phyloP scores from a whole-genome alignment of 2,113 vertebrate species.

The Mastomys natalensis region DNA sequence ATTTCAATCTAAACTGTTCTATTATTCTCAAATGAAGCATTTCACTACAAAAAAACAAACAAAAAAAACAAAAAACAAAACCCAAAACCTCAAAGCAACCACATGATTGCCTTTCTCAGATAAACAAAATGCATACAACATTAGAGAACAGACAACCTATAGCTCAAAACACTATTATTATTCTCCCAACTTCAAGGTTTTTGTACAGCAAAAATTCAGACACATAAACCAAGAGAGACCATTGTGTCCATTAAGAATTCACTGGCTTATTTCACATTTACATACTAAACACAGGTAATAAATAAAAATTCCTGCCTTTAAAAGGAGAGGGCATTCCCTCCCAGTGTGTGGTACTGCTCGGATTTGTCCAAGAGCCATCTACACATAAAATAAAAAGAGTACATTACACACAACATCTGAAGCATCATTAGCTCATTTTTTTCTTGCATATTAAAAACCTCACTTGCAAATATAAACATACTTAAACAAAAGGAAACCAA shows the following conservation, averaged over 20 bases:
- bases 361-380: constrained; percentile 94
- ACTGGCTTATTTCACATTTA: constrained; percentile 91
- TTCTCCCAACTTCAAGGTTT: constrained; percentile 86
- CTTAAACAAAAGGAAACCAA: constrained; percentile 82
- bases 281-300: constrained; percentile 93
- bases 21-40: constrained; percentile 80
- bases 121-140: constrained; percentile 80
- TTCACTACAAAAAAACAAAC: constrained; percentile 77
- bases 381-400: constrained; percentile 94
- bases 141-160: constrained; percentile 70
- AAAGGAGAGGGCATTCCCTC: constrained; percentile 93
- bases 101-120: constrained; percentile 76
- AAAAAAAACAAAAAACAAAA: too few species aligned
- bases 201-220: constrained; percentile 88
- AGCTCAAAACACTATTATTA: constrained; percentile 82
- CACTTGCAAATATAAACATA: constrained; percentile 85
- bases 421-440: constrained; percentile 92
- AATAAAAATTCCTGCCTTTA: constrained; percentile 94
- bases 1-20: constrained; percentile 77
- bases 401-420: constrained; percentile 92
- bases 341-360: constrained; percentile 92
- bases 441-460: constrained; percentile 89
- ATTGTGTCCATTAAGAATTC: constrained; percentile 88
- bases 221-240: constrained; percentile 88
- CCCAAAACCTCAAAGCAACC: constrained; percentile 80